Base-by-base conservation (phyloP, 2,797 vertebrate genomes). In the Coluber constrictor region DNA sequence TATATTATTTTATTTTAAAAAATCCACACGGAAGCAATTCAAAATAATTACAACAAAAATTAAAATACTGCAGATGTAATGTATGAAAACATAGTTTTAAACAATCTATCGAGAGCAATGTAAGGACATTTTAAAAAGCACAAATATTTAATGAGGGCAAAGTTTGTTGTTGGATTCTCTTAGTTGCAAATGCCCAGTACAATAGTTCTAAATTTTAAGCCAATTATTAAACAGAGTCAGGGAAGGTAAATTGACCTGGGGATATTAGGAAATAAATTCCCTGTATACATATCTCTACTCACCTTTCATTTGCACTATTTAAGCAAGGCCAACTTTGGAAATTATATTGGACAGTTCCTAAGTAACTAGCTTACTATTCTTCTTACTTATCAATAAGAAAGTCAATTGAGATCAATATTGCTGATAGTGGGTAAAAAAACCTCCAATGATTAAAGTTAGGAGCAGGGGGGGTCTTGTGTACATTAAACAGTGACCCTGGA, bases 1-100 rank as follows among this genome's bases (percentile, higher is more conserved):
- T 95, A 97, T 97, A 97, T 96, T 95, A 96, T 96, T 95, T 92
- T 96, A 63, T 95, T 96, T 96, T 93, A 94, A 97, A 97, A 97
- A 97, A 97, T 94, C 92, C 97, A 97, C 96, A 97, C 93, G 93
- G 96, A 98, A 97, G 95, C 97, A 97, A 98, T 97, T 97, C 98
- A 97, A 97, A 98, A 98, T 99, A 98, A 99, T 98, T 98, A 98
- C 98, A 98, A 98, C 74, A 97, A 98, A 97, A 97, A 98, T 98
- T 74, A 74, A 99, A 98, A 99, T 99, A 99, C 99, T 83, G 79
- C 98, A 98, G 98, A 99, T 98, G 98, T 98, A 98, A 97, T 74
- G 95, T 97, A 97, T 93, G 97, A 98, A 97, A 96, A 97, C 97
- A 97, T 97, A 97, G 97, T 98, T 98, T 88, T 97, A 98, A 98